Evolutionary conservation across 2,797 vertebrate species (phyloP).

Genomic region (Coracias cyanogaster): DNA sequence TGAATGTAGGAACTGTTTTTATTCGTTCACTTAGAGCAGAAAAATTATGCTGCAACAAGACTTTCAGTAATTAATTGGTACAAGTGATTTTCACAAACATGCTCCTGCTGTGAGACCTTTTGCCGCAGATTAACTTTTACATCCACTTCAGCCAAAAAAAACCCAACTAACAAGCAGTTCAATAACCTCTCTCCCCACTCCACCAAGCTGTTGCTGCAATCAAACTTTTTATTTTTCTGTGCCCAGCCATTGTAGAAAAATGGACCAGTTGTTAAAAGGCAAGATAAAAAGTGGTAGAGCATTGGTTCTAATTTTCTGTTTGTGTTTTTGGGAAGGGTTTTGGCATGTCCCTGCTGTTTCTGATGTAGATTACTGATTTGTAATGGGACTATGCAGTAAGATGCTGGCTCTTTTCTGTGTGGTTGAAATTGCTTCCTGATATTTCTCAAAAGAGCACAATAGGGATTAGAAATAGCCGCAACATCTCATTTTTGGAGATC

Average conservation of each 20-base stretch:
- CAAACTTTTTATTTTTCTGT: not conserved
- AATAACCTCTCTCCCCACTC: not conserved
- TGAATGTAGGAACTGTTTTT: not conserved
- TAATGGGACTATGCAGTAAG: slow-evolving; percentile 8
- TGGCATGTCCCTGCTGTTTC: not conserved
- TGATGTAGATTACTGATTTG: not conserved
- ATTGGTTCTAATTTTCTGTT: not conserved
- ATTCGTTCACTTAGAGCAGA: slow-evolving; percentile 6
- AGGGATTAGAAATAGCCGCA: not conserved
- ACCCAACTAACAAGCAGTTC: slow-evolving; percentile 5
- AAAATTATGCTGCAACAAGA: slow-evolving; percentile 33
- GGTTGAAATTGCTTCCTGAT: slow-evolving; percentile 23
- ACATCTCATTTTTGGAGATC: not conserved
- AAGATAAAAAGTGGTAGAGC: not conserved
- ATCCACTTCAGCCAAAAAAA: slow-evolving; percentile 17
- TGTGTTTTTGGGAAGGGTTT: not conserved
- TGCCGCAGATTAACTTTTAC: slow-evolving; percentile 26
- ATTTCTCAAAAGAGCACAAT: slow-evolving; percentile 7
- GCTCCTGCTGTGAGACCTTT: slow-evolving; percentile 40
- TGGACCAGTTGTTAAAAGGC: not conserved
- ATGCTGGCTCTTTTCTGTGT: not conserved
- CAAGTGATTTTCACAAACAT: slow-evolving; percentile 21
- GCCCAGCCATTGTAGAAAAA: not conserved
- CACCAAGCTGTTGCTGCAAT: slow-evolving; percentile 1
- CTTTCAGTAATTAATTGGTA: slow-evolving; percentile 54